Conservation (phyloP, 1,140 invertebrate genomes). For the Daktulosphaira vitifoliae region DNA sequence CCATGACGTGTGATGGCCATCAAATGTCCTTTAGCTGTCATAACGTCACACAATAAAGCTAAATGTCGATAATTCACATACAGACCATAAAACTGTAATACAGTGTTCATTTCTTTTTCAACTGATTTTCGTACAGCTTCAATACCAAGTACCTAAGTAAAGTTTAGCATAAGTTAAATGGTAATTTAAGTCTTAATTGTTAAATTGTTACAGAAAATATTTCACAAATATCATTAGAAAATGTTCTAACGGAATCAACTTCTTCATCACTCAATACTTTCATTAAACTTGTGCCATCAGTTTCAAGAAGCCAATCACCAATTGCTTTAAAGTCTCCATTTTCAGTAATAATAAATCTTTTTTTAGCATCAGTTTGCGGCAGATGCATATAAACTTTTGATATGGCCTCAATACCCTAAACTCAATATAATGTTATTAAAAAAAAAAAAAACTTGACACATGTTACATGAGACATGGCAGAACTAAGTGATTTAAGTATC, state of each 20-base stretch:
- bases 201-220: conserved; percentile 70
- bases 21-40: conserved; percentile 99
- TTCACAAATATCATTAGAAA: conserved; percentile 99
- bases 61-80: conserved; percentile 99
- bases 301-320: conserved; percentile 99
- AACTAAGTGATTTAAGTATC: too few relatives aligned
- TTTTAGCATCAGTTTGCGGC: conserved; percentile 96
- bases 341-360: conserved; percentile 91
- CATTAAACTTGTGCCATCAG: conserved; percentile 97
- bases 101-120: conserved; percentile 99
- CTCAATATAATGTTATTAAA: conserved; percentile 34
- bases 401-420: conserved; percentile 74
- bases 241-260: conserved; percentile 93
- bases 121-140: conserved; percentile 98
- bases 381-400: conserved; percentile 98
- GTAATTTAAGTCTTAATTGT: not conserved
- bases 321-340: conserved; percentile 97
- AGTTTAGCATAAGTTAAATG: not conserved
- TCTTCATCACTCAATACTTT: conserved; percentile 93
- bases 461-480: too few relatives aligned
- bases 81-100: conserved; percentile 96
- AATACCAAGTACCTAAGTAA: conserved; percentile 76
- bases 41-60: conserved; percentile 97
- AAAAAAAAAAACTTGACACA: conserved; percentile 10
- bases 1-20: conserved; percentile 99